Percentiles rank a stretch among this genome's conserved stretches.
These are phyloP conservation scores for Tromatobia lineatoria DNA, from an alignment of 2,888 invertebrate genomes.

Conservation along the genomic window DNA sequence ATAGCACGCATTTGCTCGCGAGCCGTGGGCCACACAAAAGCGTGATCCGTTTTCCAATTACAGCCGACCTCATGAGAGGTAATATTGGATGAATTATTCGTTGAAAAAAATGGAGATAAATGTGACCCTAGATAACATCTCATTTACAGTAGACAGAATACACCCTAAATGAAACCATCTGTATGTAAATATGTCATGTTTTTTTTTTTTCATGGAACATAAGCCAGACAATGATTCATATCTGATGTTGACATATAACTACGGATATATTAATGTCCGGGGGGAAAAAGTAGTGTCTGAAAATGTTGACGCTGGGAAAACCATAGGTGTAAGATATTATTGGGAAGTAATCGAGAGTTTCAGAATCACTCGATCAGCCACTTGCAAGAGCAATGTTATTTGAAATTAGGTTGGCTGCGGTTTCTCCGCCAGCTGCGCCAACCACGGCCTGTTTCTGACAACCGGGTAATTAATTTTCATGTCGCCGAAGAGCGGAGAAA, in stretches of 20 bases:
- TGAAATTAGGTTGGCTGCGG: constrained; percentile 55
- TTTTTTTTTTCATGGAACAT: background rate
- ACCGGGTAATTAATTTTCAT: constrained; percentile 83
- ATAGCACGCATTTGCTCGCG: constrained; percentile 30
- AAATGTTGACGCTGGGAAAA: constrained; percentile 30
- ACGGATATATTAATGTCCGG: constrained; percentile 40
- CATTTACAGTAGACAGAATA: background rate
- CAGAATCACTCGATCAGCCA: constrained; percentile 60
- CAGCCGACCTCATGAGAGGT: constrained; percentile 4
- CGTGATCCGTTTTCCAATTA: constrained; percentile 28
- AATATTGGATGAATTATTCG: constrained; percentile 4
- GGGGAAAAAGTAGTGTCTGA: constrained; percentile 32
- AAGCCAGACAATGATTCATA: background rate
- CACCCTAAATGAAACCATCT: background rate
- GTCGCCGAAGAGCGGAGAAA: constrained; percentile 77
- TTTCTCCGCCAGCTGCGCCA: constrained; percentile 56
- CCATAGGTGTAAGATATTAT: constrained; percentile 58
- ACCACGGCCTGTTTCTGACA: constrained; percentile 81
- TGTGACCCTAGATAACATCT: background rate
- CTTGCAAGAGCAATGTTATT: constrained; percentile 41
- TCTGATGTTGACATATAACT: no score
- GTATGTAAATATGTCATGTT: background rate
- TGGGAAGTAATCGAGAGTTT: constrained; percentile 78
- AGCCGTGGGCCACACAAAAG: constrained; percentile 6
- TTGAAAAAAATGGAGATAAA: background rate